Percentiles rank a stretch among this genome's conserved stretches.
Conservation (phyloP, 2,797 vertebrate genomes). For the Xenops minutus region DNA sequence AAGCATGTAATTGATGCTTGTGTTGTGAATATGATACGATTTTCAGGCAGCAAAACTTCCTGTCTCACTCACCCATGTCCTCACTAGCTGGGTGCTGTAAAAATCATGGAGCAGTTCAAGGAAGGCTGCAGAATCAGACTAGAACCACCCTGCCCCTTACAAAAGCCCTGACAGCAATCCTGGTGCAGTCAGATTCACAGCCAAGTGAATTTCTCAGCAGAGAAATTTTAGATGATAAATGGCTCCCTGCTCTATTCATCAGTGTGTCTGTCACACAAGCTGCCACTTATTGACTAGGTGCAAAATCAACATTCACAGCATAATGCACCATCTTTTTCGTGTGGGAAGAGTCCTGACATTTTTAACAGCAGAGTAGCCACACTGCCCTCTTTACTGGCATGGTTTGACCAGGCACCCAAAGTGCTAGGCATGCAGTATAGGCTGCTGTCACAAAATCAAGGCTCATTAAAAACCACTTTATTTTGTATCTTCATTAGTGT, state of each 20-base stretch:
- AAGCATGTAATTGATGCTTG: fast-evolving
- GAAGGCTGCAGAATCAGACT: neutral
- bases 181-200: neutral
- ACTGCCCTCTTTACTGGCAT: neutral
- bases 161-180: neutral
- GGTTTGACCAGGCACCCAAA: neutral
- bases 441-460: neutral
- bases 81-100: neutral
- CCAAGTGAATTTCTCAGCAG: neutral
- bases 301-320: neutral
- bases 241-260: neutral
- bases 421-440: neutral
- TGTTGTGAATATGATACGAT: neutral
- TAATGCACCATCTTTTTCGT: neutral
- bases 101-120: neutral
- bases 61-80: neutral
- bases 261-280: neutral
- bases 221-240: neutral
- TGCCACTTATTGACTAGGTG: neutral
- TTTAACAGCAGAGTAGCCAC: neutral
- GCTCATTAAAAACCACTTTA: neutral
- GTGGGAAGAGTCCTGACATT: neutral
- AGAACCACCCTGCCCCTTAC: neutral
- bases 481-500: neutral
- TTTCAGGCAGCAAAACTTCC: neutral